Evolutionary conservation across 2,888 invertebrate species (phyloP), one percentile per base, ranked within the genome.

Genomic region (Synanthedon formicaeformis): DNA sequence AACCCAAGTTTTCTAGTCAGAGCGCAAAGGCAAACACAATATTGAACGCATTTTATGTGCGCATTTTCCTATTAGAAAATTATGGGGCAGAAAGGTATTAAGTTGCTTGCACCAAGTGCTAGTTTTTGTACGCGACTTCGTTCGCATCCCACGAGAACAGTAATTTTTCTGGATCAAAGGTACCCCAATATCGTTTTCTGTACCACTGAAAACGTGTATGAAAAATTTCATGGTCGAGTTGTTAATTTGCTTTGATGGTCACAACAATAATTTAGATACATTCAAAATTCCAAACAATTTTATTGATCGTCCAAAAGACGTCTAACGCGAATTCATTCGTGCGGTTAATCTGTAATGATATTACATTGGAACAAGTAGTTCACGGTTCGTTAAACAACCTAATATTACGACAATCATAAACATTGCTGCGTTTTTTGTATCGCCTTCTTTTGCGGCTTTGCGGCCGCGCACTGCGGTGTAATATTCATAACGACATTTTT

Each of bases 271-370:
- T 45, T 45, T 45, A 13, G 13, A 45, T 45, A 12, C 2, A 45
- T 45, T 45, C 13, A 10, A 45, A 45, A 45, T 45, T 45, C 45
- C 13, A 13, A 13, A 45, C 45, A n/a, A 14, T 14, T 14, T 16
- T 16, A 49, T 16, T 16, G 49, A 16, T 16, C 23, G 49, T 49
- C 23, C 23, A 12, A 49, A 49, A 13, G 45, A 11, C 45, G 14
- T 56, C 41, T 45, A 45, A 52, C 54, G 40, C 53, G 51, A 40
- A 60, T 55, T 57, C 58, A 52, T 40, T 59, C 55, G 53, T 48
- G 58, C 56, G 57, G 40, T 55, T 57, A 63, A 59, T 58, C 55
- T 51, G 40, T 52, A 41, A 53, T 54, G 54, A 58, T 57, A 55
- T 54, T 49, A 49, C 50, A 41, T 55, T 56, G 40, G 51, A 50